Base-by-base conservation (phyloP, 2,113 vertebrate species). In the Agelaius phoeniceus region DNA sequence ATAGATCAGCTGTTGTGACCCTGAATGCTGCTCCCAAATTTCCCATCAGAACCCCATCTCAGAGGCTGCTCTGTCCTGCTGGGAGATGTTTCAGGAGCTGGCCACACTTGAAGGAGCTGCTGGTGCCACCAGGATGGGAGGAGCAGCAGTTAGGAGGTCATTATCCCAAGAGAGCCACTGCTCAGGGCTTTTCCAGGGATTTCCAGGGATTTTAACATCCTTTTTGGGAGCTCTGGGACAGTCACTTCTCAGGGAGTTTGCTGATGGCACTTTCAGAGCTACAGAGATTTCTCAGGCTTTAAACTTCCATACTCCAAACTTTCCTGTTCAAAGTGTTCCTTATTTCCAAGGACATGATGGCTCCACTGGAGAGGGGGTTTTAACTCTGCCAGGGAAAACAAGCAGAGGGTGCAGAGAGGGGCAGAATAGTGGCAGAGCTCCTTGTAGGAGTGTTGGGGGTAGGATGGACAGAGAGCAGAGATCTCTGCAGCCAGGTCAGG, bases 321-420 rank as follows among this genome's bases (percentile, higher is more conserved):
- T 20, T 7, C 16, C 61, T 79, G 78, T 87, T 72, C 79, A 48
- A 30, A 83, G 51, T 24, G 35, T 46, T 93, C 46, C 19, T 77
- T 67, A 59, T 92, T 84, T 71, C 68, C 19, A 11, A 76, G 61
- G 30, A 76, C 0, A 2, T 4, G 55, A 30, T 1, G 13, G 51
- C 84, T 89, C 17, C 2, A 1, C 49, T 24, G 44, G 76, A 89
- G 76, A 83, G 67, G n/a, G 20, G 72, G 23, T 90, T 90, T 80
- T 44, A 79, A 20, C 37, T 3, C 63, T 86, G 83, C 79, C 72
- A 74, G 73, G 43, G 68, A 74, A 86, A 69, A 84, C 39, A 66
- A 94, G 79, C 88, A 95, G 94, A 83, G 92, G 94, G 67, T 75
- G 63, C 63, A 80, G 75, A 20, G 72, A 89, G 62, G 30, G 68